Conservation (phyloP, 2,797 vertebrate species). For the Hozukius guyotensis region DNA sequence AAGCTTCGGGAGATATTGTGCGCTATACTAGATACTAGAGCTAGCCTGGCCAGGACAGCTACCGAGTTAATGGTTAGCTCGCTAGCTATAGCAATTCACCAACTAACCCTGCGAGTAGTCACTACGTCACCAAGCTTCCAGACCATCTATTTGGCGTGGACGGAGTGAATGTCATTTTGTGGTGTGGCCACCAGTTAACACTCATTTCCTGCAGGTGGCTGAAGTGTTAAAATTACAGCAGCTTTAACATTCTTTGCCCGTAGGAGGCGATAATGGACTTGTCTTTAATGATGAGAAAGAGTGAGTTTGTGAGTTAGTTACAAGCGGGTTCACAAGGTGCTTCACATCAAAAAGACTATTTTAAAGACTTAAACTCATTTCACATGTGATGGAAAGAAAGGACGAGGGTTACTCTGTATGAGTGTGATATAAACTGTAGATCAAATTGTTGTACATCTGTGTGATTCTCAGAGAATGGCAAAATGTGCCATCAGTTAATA, state of each 20-base stretch:
- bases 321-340: neutral
- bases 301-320: neutral
- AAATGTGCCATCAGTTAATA: neutral
- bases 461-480: neutral
- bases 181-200: neutral
- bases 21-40: no score
- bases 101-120: neutral
- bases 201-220: neutral
- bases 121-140: neutral
- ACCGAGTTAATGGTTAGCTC: neutral
- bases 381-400: neutral
- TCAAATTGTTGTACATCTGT: neutral
- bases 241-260: neutral
- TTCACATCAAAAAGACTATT: conserved; percentile 8
- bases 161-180: neutral
- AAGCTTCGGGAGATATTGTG: neutral
- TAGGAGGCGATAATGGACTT: neutral
- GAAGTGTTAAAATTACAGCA: neutral
- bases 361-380: neutral
- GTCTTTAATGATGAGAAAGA: neutral
- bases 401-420: neutral
- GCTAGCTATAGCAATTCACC: neutral
- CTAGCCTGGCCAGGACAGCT: neutral
- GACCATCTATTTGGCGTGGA: neutral
- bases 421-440: neutral